phyloP scores from a whole-genome alignment of 1,140 invertebrate genomes.

The Drosophila parabipectinata region DNA sequence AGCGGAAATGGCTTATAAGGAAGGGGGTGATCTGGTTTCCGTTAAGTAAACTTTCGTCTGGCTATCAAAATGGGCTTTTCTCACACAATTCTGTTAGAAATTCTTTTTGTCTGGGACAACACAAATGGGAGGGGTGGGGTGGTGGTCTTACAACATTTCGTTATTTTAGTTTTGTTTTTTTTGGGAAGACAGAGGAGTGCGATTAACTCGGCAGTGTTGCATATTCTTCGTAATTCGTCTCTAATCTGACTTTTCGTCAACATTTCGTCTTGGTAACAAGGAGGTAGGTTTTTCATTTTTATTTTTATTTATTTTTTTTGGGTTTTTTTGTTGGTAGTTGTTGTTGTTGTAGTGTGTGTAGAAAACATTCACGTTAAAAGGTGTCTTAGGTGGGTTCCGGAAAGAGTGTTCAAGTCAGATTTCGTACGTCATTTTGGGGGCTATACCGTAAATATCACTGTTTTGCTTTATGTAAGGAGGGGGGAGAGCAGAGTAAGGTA shows the following conservation, averaged over 20 bases:
- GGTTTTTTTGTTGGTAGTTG: not conserved
- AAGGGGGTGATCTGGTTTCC: constrained; percentile 26
- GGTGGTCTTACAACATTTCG: not conserved
- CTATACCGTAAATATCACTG: constrained; percentile 75
- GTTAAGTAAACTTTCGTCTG: constrained; percentile 65
- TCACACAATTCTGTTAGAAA: constrained; percentile 79
- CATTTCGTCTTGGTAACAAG: constrained; percentile 56
- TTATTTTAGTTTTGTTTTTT: not conserved
- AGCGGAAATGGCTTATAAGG: constrained; percentile 16
- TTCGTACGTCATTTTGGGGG: constrained; percentile 42
- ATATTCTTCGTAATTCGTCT: constrained; percentile 25
- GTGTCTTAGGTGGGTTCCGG: constrained; percentile 76
- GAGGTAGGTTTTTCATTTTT: constrained; percentile 74
- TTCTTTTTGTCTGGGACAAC: constrained; percentile 35
- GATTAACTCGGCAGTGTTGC: constrained; percentile 74
- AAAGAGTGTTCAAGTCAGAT: constrained; percentile 59
- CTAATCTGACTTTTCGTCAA: constrained; percentile 33
- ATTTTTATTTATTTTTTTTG: constrained; percentile 51
- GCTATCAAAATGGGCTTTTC: constrained; percentile 47
- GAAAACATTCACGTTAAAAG: constrained; percentile 71
- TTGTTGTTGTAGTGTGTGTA: constrained; percentile 42
- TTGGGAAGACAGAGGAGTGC: constrained; percentile 55
- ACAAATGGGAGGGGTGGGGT: constrained; percentile 6
- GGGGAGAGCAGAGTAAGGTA: constrained; percentile 49
- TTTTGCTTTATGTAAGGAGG: constrained; percentile 52